Evolutionary conservation across 2,888 invertebrate genomes (phyloP), one percentile per base, ranked within the genome.

Genomic region (Athripsodes cinereus): DNA sequence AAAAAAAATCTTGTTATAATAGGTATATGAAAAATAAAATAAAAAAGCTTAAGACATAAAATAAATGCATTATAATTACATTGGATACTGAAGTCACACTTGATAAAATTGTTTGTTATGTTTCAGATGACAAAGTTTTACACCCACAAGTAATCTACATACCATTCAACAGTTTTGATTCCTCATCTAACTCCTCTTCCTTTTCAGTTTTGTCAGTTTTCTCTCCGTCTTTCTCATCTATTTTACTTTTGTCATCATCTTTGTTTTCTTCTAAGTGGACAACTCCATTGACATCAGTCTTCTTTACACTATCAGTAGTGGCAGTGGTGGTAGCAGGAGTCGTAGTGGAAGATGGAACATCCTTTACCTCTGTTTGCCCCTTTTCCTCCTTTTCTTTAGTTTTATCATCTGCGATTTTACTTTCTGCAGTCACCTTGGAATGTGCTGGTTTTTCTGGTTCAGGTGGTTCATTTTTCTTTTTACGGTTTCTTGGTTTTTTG

Each of bases 141-240:
- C 10, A 26, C 26, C 5, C 10, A 26, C 26, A 26, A 6, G 26
- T 26, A 3, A 6, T 26, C 26, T 26, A 26, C 26, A 26, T 6
- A 86, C 86, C 85, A 70, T 92, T 90, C 65, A 92, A 80, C n/a
- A 90, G 74, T 63, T 83, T 83, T 68, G 87, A 90, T 65, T 88
- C 82, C 66, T 82, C 80, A 58, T 81, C 82, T 31, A 69, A 73
- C 19, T 72, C 72, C 13, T 72, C 69, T 26, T 80, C 79, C 22
- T 79, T 80, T 54, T 76, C 77, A 55, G 72, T 76, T 40, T 71
- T 75, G 13, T 72, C 18, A 63, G 58, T 44, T 64, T 66, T 69
- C 65, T 72, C 53, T 67, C 69, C 57, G 1, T 61, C 53, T 16
- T 53, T 50, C 34, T 53, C 61, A 0, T 54, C 57, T 26, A 52